Evolutionary conservation across 2,888 invertebrate genomes (phyloP), one percentile per base, ranked within the genome.

Genomic region (Sphaerophoria rueppellii): DNA sequence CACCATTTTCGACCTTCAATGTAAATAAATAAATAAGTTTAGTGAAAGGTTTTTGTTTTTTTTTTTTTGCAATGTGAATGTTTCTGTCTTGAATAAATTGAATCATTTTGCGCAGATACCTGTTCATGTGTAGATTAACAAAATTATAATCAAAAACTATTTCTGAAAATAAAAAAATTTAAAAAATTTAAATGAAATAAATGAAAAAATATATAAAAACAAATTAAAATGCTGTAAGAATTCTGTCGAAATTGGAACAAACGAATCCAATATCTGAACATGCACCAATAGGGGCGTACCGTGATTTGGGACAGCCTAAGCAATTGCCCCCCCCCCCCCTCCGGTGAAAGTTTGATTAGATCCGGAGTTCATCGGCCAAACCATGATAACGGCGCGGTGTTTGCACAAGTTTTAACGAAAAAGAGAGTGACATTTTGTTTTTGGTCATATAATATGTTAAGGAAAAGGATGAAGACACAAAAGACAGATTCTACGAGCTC

Each of bases 1-100:
- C 95, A 43, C 95, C 96, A 89, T 95, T 95, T 89, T 97, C 97
- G 88, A 96, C 95, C 94, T 96, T 93, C 4, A 86, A 83, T 83
- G 35, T 7, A 71, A 69, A 24, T 24, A 24, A 5, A 79, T 74
- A 75, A 65, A 32, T 60, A 37, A 75, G 34, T n/a, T 40, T 40
- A 11, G 6, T 43, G 9, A 52, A 65, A 60, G 52, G 52, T 63
- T 0, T 40, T 9, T 60, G n/a, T 37, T 24, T 34, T 52, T 11
- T 5, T 55, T 35, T 48, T 12, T 11, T 1, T 11, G 0, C 4
- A 54, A 11, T 48, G 4, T 24, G 4, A 24, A 2, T 11, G 11
- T 11, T 11, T 34, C n/a, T 32, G 52, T 55, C 3, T 52, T 14
- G 6, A 35, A 24, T 37, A 24, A 4, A 52, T 37, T 9, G 37